Percentiles rank a stretch among this genome's conserved stretches.
phyloP scores from a whole-genome alignment of 2,888 invertebrate genomes.

The Clanis bilineata region DNA sequence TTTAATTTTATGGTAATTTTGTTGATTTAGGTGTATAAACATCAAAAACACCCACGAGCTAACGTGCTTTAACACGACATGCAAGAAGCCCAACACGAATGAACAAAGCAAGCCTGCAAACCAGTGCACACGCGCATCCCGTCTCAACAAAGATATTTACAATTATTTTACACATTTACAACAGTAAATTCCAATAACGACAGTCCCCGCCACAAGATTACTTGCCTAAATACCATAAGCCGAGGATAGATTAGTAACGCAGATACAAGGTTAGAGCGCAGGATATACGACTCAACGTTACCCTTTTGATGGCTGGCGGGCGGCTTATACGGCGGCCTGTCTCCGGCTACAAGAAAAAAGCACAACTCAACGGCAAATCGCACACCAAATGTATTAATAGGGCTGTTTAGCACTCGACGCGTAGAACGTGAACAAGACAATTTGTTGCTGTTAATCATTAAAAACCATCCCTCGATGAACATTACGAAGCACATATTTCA shows the following conservation, averaged over 20 bases:
- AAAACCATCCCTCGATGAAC: conserved; percentile 16
- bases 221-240: conserved; percentile 74
- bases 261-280: conserved; percentile 57
- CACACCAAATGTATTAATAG: conserved; percentile 49
- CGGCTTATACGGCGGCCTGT: conserved; percentile 68
- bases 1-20: too few species aligned
- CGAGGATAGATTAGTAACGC: conserved; percentile 63
- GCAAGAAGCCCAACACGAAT: conserved; percentile 36
- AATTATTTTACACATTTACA: conserved; percentile 41
- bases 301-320: conserved; percentile 77
- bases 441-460: conserved; percentile 21
- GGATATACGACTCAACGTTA: conserved; percentile 62
- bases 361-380: conserved; percentile 71
- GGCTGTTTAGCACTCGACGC: conserved; percentile 33
- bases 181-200: conserved; percentile 34
- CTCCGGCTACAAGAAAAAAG: conserved; percentile 76
- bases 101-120: conserved; percentile 36
- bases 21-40: too few species aligned
- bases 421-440: conserved; percentile 27
- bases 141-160: conserved; percentile 53
- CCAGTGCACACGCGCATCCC: conserved; percentile 51
- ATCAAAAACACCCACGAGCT: conserved; percentile 16
- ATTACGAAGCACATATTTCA: conserved; percentile 32
- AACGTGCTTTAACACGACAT: conserved; percentile 24
- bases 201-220: conserved; percentile 60